Conservation (phyloP, 1,140 invertebrate genomes). For the Microplitis demolitor region DNA sequence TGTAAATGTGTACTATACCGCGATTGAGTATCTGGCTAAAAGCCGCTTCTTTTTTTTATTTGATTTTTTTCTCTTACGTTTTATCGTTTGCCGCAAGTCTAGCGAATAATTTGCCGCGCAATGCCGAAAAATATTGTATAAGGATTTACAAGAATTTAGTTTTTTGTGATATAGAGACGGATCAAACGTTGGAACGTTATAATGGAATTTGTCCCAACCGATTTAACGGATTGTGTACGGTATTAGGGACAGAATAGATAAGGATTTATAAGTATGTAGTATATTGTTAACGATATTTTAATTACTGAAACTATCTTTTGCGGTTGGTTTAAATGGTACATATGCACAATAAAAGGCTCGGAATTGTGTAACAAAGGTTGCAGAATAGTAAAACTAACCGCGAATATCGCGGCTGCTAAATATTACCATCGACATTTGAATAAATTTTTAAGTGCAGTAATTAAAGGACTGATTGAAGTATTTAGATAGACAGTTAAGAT, state of each 20-base stretch:
- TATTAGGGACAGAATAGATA: background rate
- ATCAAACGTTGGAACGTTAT: background rate
- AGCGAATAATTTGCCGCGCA: constrained; percentile 28
- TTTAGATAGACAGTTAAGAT: no score
- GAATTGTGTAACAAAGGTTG: no score
- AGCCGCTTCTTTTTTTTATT: constrained; percentile 22
- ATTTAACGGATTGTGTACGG: background rate
- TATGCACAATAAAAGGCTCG: no score
- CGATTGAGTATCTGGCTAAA: constrained; percentile 28
- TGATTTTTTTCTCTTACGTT: constrained; percentile 3
- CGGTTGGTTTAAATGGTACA: no score
- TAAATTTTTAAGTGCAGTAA: no score
- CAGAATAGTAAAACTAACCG: no score
- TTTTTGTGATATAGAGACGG: background rate
- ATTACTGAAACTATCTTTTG: no score
- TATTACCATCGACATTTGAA: no score
- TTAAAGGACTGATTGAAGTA: no score
- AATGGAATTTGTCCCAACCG: constrained; percentile 15
- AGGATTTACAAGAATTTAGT: background rate
- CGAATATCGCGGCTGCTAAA: no score
- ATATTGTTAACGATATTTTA: no score
- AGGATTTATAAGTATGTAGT: background rate
- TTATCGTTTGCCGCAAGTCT: constrained; percentile 28
- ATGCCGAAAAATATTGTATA: background rate
- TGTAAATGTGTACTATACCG: constrained; percentile 31